Percentiles rank a stretch among this genome's conserved stretches.
Evolutionary conservation across 2,113 vertebrate genomes (phyloP).

Genomic region (Takifugu bimaculatus): DNA sequence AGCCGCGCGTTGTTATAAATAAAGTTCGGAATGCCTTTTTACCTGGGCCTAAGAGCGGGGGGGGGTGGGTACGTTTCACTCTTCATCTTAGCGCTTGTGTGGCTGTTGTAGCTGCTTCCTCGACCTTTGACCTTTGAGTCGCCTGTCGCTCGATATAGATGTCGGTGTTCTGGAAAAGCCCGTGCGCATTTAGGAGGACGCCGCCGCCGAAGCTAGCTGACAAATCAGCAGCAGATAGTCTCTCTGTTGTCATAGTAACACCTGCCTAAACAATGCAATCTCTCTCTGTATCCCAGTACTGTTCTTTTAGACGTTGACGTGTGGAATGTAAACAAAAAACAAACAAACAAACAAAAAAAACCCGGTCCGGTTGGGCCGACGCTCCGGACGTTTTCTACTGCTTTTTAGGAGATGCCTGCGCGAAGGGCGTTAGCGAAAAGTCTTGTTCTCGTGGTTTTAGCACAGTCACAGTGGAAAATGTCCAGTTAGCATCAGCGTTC

Average conservation of each 20-base stretch:
- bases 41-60: conserved; percentile 2
- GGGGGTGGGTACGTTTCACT: conserved; percentile 20
- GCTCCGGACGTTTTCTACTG: conserved; percentile 55
- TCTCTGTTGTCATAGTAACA: conserved; percentile 55
- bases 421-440: conserved; percentile 56
- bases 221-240: conserved; percentile 1
- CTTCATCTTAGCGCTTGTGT: conserved; percentile 44
- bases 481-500: conserved; percentile 14
- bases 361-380: conserved; percentile 14
- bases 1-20: no score
- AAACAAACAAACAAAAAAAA: no score
- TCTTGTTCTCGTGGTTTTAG: conserved; percentile 50
- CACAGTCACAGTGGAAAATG: conserved; percentile 42
- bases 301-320: conserved; percentile 71
- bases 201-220: conserved; percentile 18
- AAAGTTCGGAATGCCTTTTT: conserved; percentile 20
- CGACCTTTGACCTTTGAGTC: conserved; percentile 25
- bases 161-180: background rate
- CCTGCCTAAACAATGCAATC: conserved; percentile 73
- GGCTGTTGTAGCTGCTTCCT: conserved; percentile 54
- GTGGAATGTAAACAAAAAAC: conserved; percentile 67
- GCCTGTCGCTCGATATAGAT: no score
- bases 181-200: conserved; percentile 10
- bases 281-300: conserved; percentile 71
- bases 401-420: conserved; percentile 64